Base-by-base conservation (phyloP, 1,140 invertebrate genomes). In the Cotesia chilonis region DNA sequence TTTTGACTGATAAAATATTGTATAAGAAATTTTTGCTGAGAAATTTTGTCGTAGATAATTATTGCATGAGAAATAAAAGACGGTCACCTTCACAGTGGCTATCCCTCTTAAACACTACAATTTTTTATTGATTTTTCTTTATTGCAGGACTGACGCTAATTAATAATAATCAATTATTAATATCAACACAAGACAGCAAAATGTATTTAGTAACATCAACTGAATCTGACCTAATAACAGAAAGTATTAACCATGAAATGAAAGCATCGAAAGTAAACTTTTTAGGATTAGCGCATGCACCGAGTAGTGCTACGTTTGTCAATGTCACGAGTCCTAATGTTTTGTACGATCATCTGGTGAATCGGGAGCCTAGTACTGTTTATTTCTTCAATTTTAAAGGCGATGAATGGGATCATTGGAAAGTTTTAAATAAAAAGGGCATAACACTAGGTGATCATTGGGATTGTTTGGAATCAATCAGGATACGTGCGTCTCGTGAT, bases 381-480 rank as follows among this genome's bases (percentile, higher is more conserved):
- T 71, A 78, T 7, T 74, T 87, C 28, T 86, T 85, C 17, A 65
- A 20, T 36, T 70, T 86, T 4, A 68, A 77, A 68, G 51, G 61
- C 60, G 67, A 79, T 52, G 54, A 69, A n/a, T 80, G 71, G 60
- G 71, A 85, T 70, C 81, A 83, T 17, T 74, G 74, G 6, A 20
- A 54, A 10, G 74, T 81, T 69, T 70, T 85, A 37, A 71, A 79
- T 4, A 74, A 79, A n/a, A 79, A 76, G 60, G 7, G 37, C 61
- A 28, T n/a, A 59, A 69, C 75, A 3, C 55, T 80, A 10, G 70
- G 61, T 20, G 69, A 74, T 4, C 70, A 80, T 20, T 87, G 86
- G 86, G 85, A 87, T 51, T 85, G 81, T 71, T 69, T 87, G 14
- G 84, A 86, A 76, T 47, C 81, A 3, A 72, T 87, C 2, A 78